Evolutionary conservation across 2,113 vertebrate species (phyloP).

Genomic region (Pseudopipra pipra): DNA sequence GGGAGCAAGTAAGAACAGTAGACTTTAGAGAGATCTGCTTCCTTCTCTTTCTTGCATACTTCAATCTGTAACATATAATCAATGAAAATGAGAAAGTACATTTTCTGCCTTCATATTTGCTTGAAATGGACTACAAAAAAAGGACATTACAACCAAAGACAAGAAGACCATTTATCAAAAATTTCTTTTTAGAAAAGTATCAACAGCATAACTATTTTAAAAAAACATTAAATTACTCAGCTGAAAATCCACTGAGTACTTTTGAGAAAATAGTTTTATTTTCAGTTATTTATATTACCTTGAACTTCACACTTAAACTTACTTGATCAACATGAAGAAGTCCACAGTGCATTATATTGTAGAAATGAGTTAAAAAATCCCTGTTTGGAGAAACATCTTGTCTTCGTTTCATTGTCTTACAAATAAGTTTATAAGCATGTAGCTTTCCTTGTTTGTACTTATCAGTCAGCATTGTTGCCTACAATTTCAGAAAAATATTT

Average conservation of each 20-base stretch:
- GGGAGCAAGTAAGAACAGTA: not conserved
- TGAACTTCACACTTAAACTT: constrained; percentile 12
- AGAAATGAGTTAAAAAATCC: constrained; percentile 98
- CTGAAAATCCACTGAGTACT: not conserved
- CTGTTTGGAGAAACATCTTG: constrained; percentile 97
- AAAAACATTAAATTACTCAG: not conserved
- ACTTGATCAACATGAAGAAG: constrained; percentile 97
- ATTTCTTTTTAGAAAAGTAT: not conserved
- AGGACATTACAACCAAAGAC: not conserved
- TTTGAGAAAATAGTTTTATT: not conserved
- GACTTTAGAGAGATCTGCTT: not conserved
- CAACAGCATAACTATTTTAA: not conserved
- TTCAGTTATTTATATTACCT: not conserved
- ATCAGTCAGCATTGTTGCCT: constrained; percentile 98
- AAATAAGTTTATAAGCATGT: constrained; percentile 97
- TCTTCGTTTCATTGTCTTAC: constrained; percentile 98
- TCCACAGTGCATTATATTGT: constrained; percentile 98
- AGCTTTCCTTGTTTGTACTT: constrained; percentile 98
- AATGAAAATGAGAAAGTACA: not conserved
- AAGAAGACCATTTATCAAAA: not conserved
- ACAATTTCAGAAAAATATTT: constrained; percentile 46
- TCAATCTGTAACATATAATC: not conserved
- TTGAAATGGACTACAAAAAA: not conserved
- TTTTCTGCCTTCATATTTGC: not conserved
- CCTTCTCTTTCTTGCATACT: not conserved